Percentiles rank a stretch among this genome's conserved stretches.
Conservation (phyloP, 2,888 invertebrate species). For the Tetheella fluctuosa region DNA sequence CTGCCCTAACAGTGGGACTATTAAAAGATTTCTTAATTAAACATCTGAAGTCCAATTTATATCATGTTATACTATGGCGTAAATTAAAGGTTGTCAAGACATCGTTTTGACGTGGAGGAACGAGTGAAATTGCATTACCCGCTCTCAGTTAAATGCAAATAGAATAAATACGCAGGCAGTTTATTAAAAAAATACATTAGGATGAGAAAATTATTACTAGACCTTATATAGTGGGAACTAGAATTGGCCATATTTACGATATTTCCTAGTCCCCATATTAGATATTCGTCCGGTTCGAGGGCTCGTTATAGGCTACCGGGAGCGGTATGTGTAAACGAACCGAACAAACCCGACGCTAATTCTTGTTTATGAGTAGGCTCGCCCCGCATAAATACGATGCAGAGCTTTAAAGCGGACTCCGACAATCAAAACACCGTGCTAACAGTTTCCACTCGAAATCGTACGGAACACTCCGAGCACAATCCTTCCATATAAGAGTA, state of each 20-base stretch:
- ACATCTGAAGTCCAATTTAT: constrained; percentile 39
- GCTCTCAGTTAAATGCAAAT: background rate
- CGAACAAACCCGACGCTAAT: constrained; percentile 77
- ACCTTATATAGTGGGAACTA: constrained; percentile 43
- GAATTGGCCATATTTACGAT: constrained; percentile 69
- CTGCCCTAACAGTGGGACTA: constrained; percentile 40
- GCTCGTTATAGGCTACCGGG: constrained; percentile 73
- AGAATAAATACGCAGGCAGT: background rate
- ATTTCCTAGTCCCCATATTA: constrained; percentile 74
- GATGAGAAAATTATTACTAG: constrained; percentile 57
- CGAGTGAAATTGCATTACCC: background rate
- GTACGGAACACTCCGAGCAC: constrained; percentile 52
- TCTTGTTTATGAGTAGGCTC: constrained; percentile 78
- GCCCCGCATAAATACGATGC: constrained; percentile 63
- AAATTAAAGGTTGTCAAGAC: constrained; percentile 40
- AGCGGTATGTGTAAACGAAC: constrained; percentile 82
- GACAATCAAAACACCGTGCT: constrained; percentile 62
- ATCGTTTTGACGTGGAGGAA: constrained; percentile 1
- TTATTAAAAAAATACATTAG: background rate
- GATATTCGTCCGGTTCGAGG: constrained; percentile 50
- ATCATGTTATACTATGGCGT: constrained; percentile 25
- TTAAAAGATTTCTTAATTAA: constrained; percentile 49
- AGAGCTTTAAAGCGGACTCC: constrained; percentile 64
- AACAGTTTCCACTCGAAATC: constrained; percentile 52
- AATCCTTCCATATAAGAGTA: constrained; percentile 50